Evolutionary conservation across 1,140 invertebrate species (phyloP).

Genomic region (Drosophila sturtevanti): DNA sequence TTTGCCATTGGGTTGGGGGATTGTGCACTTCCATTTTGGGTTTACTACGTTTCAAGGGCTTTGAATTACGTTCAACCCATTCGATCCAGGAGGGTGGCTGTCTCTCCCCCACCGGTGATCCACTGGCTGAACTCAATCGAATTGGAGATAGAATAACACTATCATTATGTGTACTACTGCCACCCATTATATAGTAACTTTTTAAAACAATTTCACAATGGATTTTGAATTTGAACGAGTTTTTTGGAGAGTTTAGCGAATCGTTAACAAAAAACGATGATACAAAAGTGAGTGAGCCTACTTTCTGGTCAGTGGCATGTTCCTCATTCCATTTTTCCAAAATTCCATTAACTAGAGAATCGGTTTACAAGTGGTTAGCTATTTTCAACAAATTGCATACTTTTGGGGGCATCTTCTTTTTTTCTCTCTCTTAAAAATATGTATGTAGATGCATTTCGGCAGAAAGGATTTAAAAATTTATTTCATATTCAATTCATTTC

Average conservation of each 20-base stretch:
- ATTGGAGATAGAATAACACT: background rate
- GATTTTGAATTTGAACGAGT: background rate
- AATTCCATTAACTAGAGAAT: no score
- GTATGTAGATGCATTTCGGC: no score
- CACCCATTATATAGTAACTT: background rate
- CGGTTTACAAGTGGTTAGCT: no score
- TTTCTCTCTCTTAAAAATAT: no score
- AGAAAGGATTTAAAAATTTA: background rate
- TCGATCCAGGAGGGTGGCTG: constrained; percentile 12
- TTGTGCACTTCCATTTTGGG: background rate
- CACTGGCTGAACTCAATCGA: no score
- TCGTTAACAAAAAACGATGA: no score
- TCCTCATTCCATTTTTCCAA: no score
- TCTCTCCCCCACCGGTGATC: background rate
- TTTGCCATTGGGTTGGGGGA: constrained; percentile 61
- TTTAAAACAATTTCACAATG: background rate
- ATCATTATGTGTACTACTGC: background rate
- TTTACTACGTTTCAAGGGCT: background rate
- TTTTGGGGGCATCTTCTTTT: no score
- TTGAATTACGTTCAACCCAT: constrained; percentile 37
- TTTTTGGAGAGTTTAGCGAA: no score
- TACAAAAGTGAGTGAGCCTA: background rate
- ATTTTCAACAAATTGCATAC: no score
- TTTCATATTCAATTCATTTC: no score
- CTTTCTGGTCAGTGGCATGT: background rate